Evolutionary conservation across 2,797 vertebrate genomes (phyloP).

Genomic region (Phaenicophaeus curvirostris): DNA sequence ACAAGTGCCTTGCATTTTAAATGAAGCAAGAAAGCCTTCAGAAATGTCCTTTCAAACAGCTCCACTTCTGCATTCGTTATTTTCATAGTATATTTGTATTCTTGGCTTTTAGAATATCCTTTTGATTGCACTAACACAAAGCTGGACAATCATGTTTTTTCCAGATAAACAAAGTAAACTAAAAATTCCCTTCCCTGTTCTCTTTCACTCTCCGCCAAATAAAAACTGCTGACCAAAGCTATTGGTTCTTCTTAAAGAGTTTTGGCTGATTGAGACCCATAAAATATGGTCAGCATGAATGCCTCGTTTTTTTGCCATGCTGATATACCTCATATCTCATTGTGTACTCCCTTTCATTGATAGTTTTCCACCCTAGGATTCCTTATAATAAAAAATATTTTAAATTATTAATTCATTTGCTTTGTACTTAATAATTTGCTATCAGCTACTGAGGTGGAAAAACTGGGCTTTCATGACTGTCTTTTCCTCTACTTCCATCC

Average conservation of each 20-base stretch:
- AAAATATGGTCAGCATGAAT: not conserved
- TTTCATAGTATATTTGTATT: not conserved
- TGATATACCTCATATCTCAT: not conserved
- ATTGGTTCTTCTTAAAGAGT: not conserved
- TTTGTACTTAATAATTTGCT: not conserved
- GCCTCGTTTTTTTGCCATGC: not conserved
- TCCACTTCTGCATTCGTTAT: not conserved
- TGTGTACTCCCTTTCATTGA: not conserved
- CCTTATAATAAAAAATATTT: not conserved
- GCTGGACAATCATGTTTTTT: not conserved
- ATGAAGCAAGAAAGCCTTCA: slow-evolving; percentile 7
- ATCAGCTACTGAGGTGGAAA: not conserved
- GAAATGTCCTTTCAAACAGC: not conserved
- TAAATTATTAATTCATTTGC: not conserved
- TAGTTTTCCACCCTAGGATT: not conserved
- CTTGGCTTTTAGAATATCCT: not conserved
- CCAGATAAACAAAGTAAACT: not conserved
- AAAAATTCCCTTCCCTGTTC: not conserved
- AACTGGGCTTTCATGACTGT: not conserved
- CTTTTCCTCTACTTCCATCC: not conserved
- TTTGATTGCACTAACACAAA: not conserved
- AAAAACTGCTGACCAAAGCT: not conserved
- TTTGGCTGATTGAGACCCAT: not conserved
- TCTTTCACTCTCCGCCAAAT: not conserved
- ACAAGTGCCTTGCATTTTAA: slow-evolving; percentile 21